phyloP scores from a whole-genome alignment of 92 coral and sea anemone species.

The Zoanthus sociatus region DNA sequence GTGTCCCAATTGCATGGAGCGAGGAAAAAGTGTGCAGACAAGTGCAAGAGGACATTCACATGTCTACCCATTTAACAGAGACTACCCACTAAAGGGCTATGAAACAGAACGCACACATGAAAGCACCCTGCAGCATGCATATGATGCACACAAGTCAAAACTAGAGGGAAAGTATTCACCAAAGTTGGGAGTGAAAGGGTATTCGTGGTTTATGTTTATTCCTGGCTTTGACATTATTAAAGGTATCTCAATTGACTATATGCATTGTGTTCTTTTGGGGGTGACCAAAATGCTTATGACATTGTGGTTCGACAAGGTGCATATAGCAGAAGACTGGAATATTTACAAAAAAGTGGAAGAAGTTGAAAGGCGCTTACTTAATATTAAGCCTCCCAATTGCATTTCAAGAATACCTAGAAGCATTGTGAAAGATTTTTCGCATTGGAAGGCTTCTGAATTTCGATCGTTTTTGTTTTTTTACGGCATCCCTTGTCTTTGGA shows the following conservation, averaged over 20 bases:
- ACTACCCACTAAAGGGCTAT: no score
- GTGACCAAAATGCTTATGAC: conserved; percentile 9
- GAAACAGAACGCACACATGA: no score
- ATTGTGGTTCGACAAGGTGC: not conserved
- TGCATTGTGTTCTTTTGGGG: conserved; percentile 74
- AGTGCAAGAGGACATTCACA: no score
- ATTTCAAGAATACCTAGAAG: conserved; percentile 47
- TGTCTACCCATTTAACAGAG: no score
- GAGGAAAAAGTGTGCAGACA: no score
- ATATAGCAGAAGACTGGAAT: not conserved
- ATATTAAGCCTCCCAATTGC: conserved; percentile 12
- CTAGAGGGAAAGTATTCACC: not conserved
- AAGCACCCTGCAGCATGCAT: no score
- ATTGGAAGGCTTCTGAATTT: conserved; percentile 61
- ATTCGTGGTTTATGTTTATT: conserved; percentile 23
- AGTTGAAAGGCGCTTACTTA: not conserved
- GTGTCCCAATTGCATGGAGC: no score
- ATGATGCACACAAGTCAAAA: no score
- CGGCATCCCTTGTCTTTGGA: conserved; percentile 57
- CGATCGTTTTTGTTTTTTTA: conserved; percentile 54
- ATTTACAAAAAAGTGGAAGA: not conserved
- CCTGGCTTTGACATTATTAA: not conserved
- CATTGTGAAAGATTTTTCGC: conserved; percentile 42
- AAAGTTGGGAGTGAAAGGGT: not conserved
- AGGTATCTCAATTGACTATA: conserved; percentile 53